Base-by-base conservation (phyloP, 2,797 vertebrate genomes). In the Kryptolebias ocellatus region DNA sequence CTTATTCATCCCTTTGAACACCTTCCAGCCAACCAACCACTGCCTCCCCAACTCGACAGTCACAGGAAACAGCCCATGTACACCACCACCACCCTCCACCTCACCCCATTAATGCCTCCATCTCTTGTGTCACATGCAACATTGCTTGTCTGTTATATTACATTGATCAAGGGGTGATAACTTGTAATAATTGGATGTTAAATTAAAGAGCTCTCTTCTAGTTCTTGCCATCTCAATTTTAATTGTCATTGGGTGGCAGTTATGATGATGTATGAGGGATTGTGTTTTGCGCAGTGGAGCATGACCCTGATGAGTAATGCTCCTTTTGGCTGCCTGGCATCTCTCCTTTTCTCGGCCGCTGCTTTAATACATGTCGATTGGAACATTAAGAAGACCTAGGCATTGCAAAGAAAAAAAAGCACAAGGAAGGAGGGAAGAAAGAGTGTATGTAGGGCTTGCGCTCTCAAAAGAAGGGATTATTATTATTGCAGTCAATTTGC, bases 141-240 rank as follows among this genome's bases (percentile, higher is more conserved):
- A 96, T 95, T 97, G 95, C 96, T 96, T 96, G 95, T 96, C 94
- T 96, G 95, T 96, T 97, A 96, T 96, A 97, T 96, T 96, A 96
- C 96, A 97, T 95, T 98, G 96, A 98, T 97, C 96, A 98, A 95
- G 95, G 93, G 96, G 95, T 95, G 95, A 98, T 98, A 97, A 98
- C 96, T 97, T 98, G 96, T 95, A 96, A 97, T 98, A 97, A 98
- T 98, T 98, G 95, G 95, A 97, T 97, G 95, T 98, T 97, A 98
- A 98, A 98, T 98, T 96, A 98, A 97, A 95, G 95, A 95, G 95
- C 96, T 95, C 96, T 96, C 95, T 95, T 95, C 95, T 94, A 94
- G 93, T 96, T 96, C 96, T 97, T 95, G 96, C 96, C 95, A 92
- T 97, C 96, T 98, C 96, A 97, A 97, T 97, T 98, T 96, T 97